Base-by-base conservation (phyloP, 2,113 vertebrate genomes). In the Marmota monax region DNA sequence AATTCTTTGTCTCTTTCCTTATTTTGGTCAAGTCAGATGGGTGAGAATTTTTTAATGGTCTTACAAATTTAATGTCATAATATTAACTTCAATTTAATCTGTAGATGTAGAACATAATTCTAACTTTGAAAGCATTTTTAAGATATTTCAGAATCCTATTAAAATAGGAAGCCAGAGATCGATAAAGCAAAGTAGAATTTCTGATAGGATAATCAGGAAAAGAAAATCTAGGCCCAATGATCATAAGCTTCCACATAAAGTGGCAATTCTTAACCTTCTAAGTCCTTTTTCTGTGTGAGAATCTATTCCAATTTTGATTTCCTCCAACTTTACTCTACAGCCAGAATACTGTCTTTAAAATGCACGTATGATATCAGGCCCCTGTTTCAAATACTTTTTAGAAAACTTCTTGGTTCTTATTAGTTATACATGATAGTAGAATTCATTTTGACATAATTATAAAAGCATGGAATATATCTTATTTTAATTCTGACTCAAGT, bases 81-180 rank as follows among this genome's bases (percentile, higher is more conserved):
- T 61, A 90, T 79, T 86, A 93, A 70, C 27, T 93, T 91, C 25
- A 84, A 69, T 76, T 84, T 84, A 27, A 87, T 22, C 78, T 84
- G 67, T 69, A 74, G 79, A 32, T 32, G 70, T 16, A 4, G 7
- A 80, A 91, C 11, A 70, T 16, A 78, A 65, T 74, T 94, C 86
- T 92, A 92, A 16, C 42, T 83, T 84, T 22, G 12, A 92, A 90
- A 69, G 23, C 51, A 29, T 27, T 88, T 53, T 51, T 85, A 37
- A 51, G 74, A 32, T 58, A 22, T 48, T 51, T 37, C 39, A 39
- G 51, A 93, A 84, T 84, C 32, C 17, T n/a, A 76, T 53, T 90
- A 90, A 94, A 96, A 88, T 42, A n/a, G n/a, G 25, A 92, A 53
- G 18, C 16, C n/a, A 89, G 27, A 70, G 10, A 90, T 11, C 4